Conservation (phyloP, 2,113 vertebrate genomes). For the Cinclus mexicanus region DNA sequence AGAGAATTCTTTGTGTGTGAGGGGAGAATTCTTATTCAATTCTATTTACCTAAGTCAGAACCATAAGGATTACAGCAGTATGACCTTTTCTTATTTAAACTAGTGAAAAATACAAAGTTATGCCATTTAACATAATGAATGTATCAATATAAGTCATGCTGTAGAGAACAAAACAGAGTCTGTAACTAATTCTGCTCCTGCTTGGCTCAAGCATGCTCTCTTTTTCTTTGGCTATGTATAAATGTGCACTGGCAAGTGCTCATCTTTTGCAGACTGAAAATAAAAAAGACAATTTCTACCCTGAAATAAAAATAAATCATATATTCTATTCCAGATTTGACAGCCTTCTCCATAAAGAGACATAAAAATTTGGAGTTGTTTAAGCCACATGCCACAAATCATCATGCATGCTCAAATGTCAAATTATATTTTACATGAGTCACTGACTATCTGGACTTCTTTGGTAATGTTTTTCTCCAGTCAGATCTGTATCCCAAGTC, state of each 20-base stretch:
- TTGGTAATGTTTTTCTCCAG: not conserved
- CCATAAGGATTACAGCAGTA: not conserved
- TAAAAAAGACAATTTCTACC: not conserved
- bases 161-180: not conserved
- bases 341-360: not conserved
- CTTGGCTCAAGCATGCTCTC: not conserved
- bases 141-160: not conserved
- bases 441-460: not conserved
- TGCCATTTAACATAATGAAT: not conserved
- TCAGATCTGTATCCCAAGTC: not conserved
- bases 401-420: slow-evolving; percentile 16
- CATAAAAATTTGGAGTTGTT: not conserved
- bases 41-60: not conserved
- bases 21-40: not conserved
- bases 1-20: not conserved
- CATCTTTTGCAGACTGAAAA: not conserved
- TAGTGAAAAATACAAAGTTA: not conserved
- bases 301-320: slow-evolving; percentile 9
- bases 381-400: slow-evolving; percentile 1
- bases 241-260: not conserved
- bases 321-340: not conserved
- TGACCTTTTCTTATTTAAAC: not conserved
- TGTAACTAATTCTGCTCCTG: not conserved
- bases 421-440: not conserved
- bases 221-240: not conserved